Evolutionary conservation across 1,140 invertebrate genomes (phyloP).

Genomic region (Eupristina koningsbergeri): DNA sequence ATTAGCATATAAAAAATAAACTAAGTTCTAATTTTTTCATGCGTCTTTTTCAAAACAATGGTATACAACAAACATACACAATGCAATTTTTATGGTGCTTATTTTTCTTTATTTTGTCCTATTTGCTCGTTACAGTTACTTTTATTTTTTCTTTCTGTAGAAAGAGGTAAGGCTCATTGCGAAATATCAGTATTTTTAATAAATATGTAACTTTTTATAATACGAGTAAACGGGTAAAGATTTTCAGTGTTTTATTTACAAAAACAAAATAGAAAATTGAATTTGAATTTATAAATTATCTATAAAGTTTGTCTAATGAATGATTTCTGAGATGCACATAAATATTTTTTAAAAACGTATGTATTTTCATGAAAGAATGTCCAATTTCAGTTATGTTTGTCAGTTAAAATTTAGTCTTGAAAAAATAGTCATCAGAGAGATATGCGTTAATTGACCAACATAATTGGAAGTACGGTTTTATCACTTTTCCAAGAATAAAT

Average conservation of each 20-base stretch:
- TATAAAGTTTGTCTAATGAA: neutral
- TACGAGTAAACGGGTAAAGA: neutral
- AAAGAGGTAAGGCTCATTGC: constrained; percentile 26
- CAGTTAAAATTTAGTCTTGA: constrained; percentile 21
- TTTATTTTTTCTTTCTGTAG: neutral
- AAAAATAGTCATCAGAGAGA: neutral
- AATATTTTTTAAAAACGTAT: constrained; percentile 34
- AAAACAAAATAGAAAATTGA: constrained; percentile 18
- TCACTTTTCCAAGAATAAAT: constrained; percentile 47
- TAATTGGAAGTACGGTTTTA: constrained; percentile 29
- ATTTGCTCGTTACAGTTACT: neutral
- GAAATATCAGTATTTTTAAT: constrained; percentile 42
- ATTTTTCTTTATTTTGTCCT: constrained; percentile 10
- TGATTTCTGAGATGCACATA: constrained; percentile 22
- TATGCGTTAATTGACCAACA: constrained; percentile 17
- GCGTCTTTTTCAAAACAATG: constrained; percentile 24
- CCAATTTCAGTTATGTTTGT: neutral
- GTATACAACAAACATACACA: neutral
- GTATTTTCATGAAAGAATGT: constrained; percentile 29
- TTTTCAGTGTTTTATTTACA: constrained; percentile 38
- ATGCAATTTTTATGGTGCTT: constrained; percentile 40
- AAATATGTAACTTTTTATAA: constrained; percentile 32
- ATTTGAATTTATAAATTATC: neutral
- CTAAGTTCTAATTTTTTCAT: constrained; percentile 44
- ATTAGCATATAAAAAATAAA: constrained; percentile 26